A percentile compares a stretch with the other conserved stretches of the same genome.
Evolutionary conservation across 2,797 vertebrate species (phyloP).

Genomic region (Bryconaethiops microstoma): DNA sequence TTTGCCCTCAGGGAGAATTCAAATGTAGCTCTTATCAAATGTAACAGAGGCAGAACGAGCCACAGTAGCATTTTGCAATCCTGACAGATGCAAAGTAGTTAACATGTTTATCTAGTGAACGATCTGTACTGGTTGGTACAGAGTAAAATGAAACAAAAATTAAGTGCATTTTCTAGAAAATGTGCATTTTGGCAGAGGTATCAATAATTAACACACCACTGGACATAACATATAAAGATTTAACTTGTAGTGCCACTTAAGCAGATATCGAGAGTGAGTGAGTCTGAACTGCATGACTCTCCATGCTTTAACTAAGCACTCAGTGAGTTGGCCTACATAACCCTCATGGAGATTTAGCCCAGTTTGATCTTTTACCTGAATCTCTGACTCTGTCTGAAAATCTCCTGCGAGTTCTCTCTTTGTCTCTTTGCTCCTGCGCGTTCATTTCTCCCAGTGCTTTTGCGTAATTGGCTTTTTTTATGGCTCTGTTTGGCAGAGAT

Average conservation of each 20-base stretch:
- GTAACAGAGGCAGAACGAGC: constrained; percentile 15
- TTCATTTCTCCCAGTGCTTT: constrained; percentile 20
- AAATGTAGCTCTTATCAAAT: constrained; percentile 21
- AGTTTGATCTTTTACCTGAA: constrained; percentile 34
- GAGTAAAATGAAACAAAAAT: not conserved
- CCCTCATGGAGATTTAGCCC: constrained; percentile 16
- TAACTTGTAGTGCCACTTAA: not conserved
- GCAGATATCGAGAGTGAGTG: not conserved
- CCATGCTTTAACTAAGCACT: not conserved
- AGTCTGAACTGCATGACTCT: not conserved
- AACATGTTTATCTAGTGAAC: not conserved
- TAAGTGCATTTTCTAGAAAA: not conserved
- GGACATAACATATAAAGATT: too few relatives aligned
- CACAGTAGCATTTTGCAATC: not conserved
- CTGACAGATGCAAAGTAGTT: not conserved
- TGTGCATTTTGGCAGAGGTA: not conserved
- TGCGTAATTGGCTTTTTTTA: constrained; percentile 48
- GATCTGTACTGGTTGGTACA: not conserved
- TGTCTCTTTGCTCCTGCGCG: constrained; percentile 1
- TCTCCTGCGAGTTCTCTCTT: constrained; percentile 7
- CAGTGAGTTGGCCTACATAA: constrained; percentile 9
- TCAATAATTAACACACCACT: not conserved
- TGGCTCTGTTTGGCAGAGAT: constrained; percentile 78
- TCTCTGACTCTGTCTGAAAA: constrained; percentile 23
- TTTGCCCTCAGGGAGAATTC: constrained; percentile 40